These are phyloP conservation scores for Pogonomyrmex barbatus DNA, from an alignment of 1,140 invertebrate species.

Conservation along the genomic window DNA sequence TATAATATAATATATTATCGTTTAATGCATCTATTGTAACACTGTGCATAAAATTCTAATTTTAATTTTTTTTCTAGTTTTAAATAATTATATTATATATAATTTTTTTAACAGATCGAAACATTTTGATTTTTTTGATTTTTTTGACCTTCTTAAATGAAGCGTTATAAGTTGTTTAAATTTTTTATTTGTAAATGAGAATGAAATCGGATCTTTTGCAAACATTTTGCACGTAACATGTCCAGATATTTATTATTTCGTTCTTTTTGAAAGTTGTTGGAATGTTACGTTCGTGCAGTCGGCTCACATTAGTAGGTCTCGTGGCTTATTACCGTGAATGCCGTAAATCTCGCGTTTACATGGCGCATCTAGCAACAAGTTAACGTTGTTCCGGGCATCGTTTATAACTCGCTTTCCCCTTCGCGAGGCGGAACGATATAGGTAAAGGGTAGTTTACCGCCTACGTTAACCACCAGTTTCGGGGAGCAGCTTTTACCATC, in stretches of 20 bases:
- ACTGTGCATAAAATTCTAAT: too few species aligned
- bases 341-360: constrained; percentile 71
- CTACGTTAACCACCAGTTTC: not conserved
- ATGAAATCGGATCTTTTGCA: not conserved
- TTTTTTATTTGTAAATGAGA: constrained; percentile 1
- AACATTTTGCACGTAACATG: constrained; percentile 17
- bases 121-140: too few species aligned
- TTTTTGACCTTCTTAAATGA: too few species aligned
- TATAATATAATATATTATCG: too few species aligned
- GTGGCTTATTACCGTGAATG: constrained; percentile 68
- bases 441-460: constrained; percentile 47
- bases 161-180: not conserved
- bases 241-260: not conserved
- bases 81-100: too few species aligned
- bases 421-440: constrained; percentile 16
- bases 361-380: constrained; percentile 51
- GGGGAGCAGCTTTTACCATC: constrained; percentile 20
- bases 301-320: constrained; percentile 58
- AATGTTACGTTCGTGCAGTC: constrained; percentile 37
- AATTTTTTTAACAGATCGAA: too few species aligned
- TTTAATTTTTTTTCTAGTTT: too few species aligned
- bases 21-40: too few species aligned
- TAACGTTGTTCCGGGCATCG: constrained; percentile 47
- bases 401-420: constrained; percentile 28
- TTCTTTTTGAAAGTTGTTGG: constrained; percentile 29